Evolutionary conservation across 2,888 invertebrate genomes (phyloP).

Genomic region (Nasonovia ribisnigri): DNA sequence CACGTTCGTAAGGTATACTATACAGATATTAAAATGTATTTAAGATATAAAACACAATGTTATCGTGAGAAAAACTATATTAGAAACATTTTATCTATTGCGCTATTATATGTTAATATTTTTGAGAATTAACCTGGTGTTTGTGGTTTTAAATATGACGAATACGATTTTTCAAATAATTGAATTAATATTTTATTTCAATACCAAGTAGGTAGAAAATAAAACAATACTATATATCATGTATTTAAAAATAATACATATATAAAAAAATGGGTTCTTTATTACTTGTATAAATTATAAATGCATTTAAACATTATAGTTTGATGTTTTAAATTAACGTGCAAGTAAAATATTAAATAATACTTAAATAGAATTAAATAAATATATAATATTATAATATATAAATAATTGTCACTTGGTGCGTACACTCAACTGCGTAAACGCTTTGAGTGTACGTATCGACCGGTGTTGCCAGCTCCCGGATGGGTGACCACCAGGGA

Average conservation of each 20-base stretch:
- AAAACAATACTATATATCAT: not conserved
- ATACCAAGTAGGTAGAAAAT: not conserved
- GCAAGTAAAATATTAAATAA: not conserved
- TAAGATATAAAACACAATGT: not conserved
- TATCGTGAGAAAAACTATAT: not conserved
- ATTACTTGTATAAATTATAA: not conserved
- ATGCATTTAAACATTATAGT: not conserved
- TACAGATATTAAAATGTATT: not conserved
- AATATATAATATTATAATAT: too few species aligned
- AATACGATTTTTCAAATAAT: not conserved
- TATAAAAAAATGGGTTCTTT: not conserved
- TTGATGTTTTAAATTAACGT: not conserved
- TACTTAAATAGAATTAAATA: too few species aligned
- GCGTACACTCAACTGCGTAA: too few species aligned
- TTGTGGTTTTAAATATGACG: not conserved
- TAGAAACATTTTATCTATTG: not conserved
- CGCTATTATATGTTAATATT: not conserved
- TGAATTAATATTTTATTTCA: not conserved
- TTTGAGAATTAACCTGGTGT: not conserved
- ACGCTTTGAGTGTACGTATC: too few species aligned
- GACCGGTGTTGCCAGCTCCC: too few species aligned
- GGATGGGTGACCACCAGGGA: too few species aligned
- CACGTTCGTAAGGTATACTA: conserved; percentile 71
- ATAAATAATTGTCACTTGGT: too few species aligned
- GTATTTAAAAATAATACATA: not conserved